A percentile compares a stretch with the other conserved stretches of the same genome.
Evolutionary conservation across 2,888 invertebrate species (phyloP).

Genomic region (Diarsia brunnea): DNA sequence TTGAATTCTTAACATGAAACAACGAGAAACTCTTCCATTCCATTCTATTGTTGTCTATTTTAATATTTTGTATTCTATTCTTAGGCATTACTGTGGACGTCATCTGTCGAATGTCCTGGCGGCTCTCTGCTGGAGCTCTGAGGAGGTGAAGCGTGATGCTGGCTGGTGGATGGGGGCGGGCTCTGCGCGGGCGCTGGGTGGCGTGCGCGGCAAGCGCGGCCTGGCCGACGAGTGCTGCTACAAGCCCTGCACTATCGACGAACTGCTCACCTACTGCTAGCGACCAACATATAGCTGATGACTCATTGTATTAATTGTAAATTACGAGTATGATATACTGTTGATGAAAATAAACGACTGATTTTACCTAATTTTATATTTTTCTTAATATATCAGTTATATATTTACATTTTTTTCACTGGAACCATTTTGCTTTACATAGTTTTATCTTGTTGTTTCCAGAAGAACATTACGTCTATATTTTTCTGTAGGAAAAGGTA

Average conservation of each 20-base stretch:
- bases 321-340: too few species aligned
- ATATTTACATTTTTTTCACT: not conserved
- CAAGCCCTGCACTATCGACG: constrained; percentile 67
- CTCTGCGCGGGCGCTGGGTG: constrained; percentile 22
- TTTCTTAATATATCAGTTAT: not conserved
- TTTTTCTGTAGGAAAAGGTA: not conserved
- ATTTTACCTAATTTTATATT: not conserved
- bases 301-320: too few species aligned
- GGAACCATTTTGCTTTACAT: not conserved
- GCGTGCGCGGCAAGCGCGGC: constrained; percentile 61
- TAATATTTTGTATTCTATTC: not conserved
- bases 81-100: constrained; percentile 45
- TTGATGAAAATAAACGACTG: too few species aligned
- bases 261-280: constrained; percentile 66
- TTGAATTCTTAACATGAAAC: not conserved
- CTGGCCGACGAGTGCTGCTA: constrained; percentile 71
- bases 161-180: constrained; percentile 34
- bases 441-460: not conserved
- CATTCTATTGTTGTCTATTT: not conserved
- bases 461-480: not conserved
- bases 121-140: constrained; percentile 38
- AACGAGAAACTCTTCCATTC: not conserved
- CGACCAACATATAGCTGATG: not conserved
- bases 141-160: constrained; percentile 47
- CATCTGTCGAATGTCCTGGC: constrained; percentile 39